These are phyloP conservation scores for Gephyroberyx darwinii DNA, from an alignment of 2,797 vertebrate species.

Conservation along the genomic window DNA sequence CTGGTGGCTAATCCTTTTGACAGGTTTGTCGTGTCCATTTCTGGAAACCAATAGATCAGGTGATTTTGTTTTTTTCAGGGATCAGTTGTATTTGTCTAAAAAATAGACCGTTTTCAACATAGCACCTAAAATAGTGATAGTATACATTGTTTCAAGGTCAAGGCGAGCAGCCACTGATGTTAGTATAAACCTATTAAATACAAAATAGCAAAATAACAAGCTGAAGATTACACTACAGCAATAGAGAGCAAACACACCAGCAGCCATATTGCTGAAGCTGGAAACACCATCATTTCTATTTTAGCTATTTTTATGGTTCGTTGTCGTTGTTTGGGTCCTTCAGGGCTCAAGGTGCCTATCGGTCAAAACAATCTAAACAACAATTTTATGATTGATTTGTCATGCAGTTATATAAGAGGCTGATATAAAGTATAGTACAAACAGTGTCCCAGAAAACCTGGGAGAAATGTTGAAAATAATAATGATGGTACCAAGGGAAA, in stretches of 20 bases:
- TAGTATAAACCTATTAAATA: constrained; percentile 43
- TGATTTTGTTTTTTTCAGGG: neutral
- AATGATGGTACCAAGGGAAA: constrained; percentile 28
- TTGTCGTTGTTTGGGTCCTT: constrained; percentile 64
- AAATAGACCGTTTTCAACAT: constrained; percentile 41
- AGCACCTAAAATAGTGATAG: constrained; percentile 24
- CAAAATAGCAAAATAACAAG: constrained; percentile 53
- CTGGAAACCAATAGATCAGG: neutral
- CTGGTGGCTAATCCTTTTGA: constrained; percentile 53
- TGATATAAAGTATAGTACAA: constrained; percentile 33
- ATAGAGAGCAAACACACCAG: constrained; percentile 38
- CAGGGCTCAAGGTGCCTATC: constrained; percentile 65
- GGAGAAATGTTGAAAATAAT: constrained; percentile 26
- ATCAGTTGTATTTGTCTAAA: constrained; percentile 44
- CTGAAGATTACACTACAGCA: constrained; percentile 51
- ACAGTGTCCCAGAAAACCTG: constrained; percentile 36
- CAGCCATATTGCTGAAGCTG: constrained; percentile 20
- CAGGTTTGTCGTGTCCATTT: constrained; percentile 3
- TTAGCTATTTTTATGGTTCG: constrained; percentile 50
- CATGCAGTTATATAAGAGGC: constrained; percentile 69
- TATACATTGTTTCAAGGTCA: constrained; percentile 59
- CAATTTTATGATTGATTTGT: constrained; percentile 77
- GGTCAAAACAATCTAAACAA: constrained; percentile 70
- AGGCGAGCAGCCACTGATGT: constrained; percentile 9
- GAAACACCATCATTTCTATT: constrained; percentile 51